Conservation (phyloP, 2,888 invertebrate species). For the Himalopsyche tibetana region DNA sequence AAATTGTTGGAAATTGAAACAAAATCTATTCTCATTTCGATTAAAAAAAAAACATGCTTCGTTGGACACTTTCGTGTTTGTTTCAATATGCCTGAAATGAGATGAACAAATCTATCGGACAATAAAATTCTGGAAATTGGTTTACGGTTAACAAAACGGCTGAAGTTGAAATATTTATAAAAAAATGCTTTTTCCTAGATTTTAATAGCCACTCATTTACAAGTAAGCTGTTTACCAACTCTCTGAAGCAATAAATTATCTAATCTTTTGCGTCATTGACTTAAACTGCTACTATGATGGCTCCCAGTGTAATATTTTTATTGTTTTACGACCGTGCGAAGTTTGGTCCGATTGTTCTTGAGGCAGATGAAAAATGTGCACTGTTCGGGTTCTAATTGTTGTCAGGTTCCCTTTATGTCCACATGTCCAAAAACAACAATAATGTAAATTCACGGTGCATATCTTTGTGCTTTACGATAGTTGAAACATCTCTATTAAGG, state of each 20-base stretch:
- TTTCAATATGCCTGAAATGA: too few relatives aligned
- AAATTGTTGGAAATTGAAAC: too few relatives aligned
- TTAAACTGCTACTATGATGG: constrained; percentile 51
- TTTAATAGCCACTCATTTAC: not conserved
- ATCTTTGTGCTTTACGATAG: constrained; percentile 35
- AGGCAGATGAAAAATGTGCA: constrained; percentile 56
- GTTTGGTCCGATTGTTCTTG: constrained; percentile 50
- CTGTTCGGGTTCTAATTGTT: constrained; percentile 39
- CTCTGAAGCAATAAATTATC: constrained; percentile 53
- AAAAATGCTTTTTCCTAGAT: not conserved
- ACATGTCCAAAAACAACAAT: constrained; percentile 52
- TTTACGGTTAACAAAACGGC: too few relatives aligned
- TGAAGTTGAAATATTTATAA: not conserved
- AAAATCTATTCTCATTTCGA: too few relatives aligned
- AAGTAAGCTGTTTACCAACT: constrained; percentile 10
- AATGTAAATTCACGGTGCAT: constrained; percentile 49
- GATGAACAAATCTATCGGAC: too few relatives aligned
- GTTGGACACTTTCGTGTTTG: too few relatives aligned
- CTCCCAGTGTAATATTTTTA: constrained; percentile 50
- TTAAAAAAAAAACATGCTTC: too few relatives aligned
- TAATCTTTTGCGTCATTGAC: constrained; percentile 59
- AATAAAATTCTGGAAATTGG: too few relatives aligned
- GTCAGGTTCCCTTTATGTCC: constrained; percentile 46
- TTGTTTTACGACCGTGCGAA: constrained; percentile 50
- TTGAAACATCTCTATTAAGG: constrained; percentile 7